Conservation (phyloP, 2,113 vertebrate species). For the Phocoena sinus region DNA sequence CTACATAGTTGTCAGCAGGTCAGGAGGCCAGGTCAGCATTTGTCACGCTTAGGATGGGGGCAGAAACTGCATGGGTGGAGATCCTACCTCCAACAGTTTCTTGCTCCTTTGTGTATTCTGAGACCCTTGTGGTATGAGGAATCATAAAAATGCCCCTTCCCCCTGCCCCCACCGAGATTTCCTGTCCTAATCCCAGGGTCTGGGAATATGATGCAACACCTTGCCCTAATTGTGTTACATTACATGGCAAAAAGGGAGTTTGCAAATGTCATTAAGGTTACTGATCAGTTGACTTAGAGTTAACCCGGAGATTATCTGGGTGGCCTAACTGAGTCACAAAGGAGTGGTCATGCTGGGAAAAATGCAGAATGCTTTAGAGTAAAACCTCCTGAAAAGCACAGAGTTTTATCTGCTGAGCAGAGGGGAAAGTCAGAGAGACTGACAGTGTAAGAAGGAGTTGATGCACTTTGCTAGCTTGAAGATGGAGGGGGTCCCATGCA, state of each 20-base stretch:
- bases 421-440: neutral
- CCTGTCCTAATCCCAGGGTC: neutral
- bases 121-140: neutral
- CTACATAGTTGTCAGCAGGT: neutral
- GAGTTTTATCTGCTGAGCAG: neutral
- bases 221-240: neutral
- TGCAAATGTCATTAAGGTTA: neutral
- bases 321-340: neutral
- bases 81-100: neutral
- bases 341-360: too few species aligned
- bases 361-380: too few species aligned
- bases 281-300: neutral
- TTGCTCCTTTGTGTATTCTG: neutral
- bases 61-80: neutral
- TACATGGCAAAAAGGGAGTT: neutral
- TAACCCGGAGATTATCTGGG: neutral
- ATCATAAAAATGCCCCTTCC: fast-evolving
- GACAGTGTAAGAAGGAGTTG: neutral
- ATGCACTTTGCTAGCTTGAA: neutral
- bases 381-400: neutral
- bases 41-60: neutral
- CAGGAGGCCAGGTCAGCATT: neutral
- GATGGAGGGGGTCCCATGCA: fast-evolving
- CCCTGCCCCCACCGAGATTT: neutral
- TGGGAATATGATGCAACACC: neutral